Evolutionary conservation across 2,888 invertebrate species (phyloP).

Genomic region (Parascotia fuliginaria): DNA sequence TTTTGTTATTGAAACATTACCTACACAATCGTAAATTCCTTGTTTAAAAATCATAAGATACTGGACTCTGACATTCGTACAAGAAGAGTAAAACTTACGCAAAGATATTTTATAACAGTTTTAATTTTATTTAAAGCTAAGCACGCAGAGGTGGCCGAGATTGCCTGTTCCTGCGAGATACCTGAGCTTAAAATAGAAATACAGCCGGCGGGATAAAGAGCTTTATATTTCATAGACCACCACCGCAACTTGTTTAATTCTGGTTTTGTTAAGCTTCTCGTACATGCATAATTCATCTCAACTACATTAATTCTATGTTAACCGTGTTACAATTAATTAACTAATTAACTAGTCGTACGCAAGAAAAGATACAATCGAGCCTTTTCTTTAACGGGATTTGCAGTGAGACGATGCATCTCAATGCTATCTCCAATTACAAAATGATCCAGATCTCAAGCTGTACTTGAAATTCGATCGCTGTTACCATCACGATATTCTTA

Average conservation of each 20-base stretch:
- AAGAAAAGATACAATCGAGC: constrained; percentile 56
- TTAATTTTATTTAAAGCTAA: constrained; percentile 63
- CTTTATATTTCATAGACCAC: constrained; percentile 58
- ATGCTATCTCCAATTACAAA: constrained; percentile 56
- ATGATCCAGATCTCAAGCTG: constrained; percentile 55
- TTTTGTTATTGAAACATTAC: constrained; percentile 20
- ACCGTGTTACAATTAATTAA: constrained; percentile 69
- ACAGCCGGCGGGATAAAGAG: constrained; percentile 55
- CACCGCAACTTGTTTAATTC: constrained; percentile 43
- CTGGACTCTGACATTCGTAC: constrained; percentile 33
- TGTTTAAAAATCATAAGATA: constrained; percentile 31
- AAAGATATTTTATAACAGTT: constrained; percentile 59
- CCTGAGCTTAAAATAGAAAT: constrained; percentile 68
- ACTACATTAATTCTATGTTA: constrained; percentile 54
- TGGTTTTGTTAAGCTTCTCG: constrained; percentile 36
- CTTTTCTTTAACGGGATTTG: constrained; percentile 57
- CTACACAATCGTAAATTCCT: constrained; percentile 17
- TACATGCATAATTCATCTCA: constrained; percentile 42
- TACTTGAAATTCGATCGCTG: constrained; percentile 66
- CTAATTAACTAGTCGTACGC: constrained; percentile 57
- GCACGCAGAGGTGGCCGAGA: constrained; percentile 47
- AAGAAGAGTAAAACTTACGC: constrained; percentile 47
- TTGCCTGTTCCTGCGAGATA: constrained; percentile 58
- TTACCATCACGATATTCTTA: constrained; percentile 38
- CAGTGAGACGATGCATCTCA: constrained; percentile 45